A percentile compares a stretch with the other conserved stretches of the same genome.
phyloP scores from a whole-genome alignment of 2,797 vertebrate species.

The Falco naumanni region DNA sequence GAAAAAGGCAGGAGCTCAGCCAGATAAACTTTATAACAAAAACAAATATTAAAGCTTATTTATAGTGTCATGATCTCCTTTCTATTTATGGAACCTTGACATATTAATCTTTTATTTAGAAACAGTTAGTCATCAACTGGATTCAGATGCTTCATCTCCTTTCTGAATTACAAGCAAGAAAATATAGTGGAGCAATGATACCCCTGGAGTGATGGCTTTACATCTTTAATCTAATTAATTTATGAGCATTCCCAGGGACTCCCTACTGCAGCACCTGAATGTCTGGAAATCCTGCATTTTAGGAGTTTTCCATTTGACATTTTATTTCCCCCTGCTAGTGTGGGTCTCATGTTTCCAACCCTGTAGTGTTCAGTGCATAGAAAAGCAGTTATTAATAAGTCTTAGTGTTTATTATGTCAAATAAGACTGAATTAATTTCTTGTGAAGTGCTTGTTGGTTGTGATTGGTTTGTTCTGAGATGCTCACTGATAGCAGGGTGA shows the following conservation, averaged over 20 bases:
- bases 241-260: neutral
- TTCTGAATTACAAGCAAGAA: slow-evolving; percentile 8
- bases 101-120: slow-evolving; percentile 34
- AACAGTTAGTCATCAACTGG: slow-evolving; percentile 42
- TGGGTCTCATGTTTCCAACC: neutral
- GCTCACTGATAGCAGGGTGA: neutral
- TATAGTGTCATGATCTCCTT: neutral
- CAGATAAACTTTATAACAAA: slow-evolving; percentile 7
- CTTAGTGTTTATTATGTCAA: neutral
- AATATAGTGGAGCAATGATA: neutral
- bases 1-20: neutral
- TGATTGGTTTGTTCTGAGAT: neutral
- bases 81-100: neutral
- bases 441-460: neutral
- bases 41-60: slow-evolving; percentile 16
- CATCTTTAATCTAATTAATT: slow-evolving; percentile 41
- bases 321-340: neutral
- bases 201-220: neutral
- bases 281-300: neutral
- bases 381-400: neutral
- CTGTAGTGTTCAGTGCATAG: neutral
- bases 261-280: neutral
- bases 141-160: neutral
- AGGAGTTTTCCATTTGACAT: neutral
- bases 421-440: neutral